Conservation (phyloP, 2,888 invertebrate genomes). For the Pogonocherus hispidulus region DNA sequence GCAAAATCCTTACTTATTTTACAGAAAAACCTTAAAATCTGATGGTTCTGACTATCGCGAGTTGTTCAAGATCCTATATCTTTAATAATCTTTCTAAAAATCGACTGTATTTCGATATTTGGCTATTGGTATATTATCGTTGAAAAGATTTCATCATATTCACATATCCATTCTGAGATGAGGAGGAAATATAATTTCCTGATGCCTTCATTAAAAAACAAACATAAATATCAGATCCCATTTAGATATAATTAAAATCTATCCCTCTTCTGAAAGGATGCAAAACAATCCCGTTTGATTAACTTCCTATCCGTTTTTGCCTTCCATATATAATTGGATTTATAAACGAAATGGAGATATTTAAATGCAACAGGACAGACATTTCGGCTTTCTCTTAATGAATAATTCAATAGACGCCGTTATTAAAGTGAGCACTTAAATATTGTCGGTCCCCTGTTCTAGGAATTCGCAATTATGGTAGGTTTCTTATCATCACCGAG, state of each 20-base stretch:
- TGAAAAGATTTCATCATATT: background rate
- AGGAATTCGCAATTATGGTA: conserved; percentile 22
- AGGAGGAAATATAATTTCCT: too few relatives aligned
- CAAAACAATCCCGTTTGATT: conserved; percentile 1
- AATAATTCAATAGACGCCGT: conserved; percentile 7
- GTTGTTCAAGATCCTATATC: too few relatives aligned
- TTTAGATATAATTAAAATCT: background rate
- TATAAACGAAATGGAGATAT: conserved; percentile 15
- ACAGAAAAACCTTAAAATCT: too few relatives aligned
- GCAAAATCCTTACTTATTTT: too few relatives aligned
- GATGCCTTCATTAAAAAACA: too few relatives aligned
- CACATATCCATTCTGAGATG: background rate
- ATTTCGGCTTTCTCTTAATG: conserved; percentile 14
- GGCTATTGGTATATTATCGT: too few relatives aligned
- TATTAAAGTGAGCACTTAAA: conserved; percentile 15
- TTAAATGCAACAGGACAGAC: conserved; percentile 18
- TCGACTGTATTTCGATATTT: too few relatives aligned
- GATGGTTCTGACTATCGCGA: too few relatives aligned
- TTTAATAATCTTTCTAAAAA: too few relatives aligned
- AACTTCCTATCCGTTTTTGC: background rate
- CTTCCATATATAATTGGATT: conserved; percentile 7
- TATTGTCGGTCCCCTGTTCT: conserved; percentile 15
- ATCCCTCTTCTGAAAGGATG: background rate
- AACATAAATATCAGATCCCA: background rate
- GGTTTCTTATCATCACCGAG: background rate